Conservation (phyloP, 2,888 invertebrate species). For the Pandemis heparana region DNA sequence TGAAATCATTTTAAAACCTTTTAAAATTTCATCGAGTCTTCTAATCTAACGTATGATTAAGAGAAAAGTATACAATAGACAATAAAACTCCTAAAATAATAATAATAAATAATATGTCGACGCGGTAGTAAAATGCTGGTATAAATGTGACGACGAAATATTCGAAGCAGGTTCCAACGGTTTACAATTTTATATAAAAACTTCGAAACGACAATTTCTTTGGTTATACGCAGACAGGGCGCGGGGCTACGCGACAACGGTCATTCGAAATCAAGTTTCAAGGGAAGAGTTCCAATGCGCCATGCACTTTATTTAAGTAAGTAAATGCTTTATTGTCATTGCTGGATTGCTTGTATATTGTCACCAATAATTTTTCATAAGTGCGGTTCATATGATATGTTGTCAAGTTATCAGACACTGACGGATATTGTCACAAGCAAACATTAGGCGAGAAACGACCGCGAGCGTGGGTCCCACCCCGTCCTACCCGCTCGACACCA, state of each 20-base stretch:
- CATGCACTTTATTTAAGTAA: too few species aligned
- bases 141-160: conserved; percentile 20
- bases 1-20: conserved; percentile 43
- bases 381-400: too few species aligned
- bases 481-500: conserved; percentile 51
- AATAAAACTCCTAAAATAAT: conserved; percentile 31
- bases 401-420: not conserved
- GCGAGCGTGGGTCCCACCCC: not conserved
- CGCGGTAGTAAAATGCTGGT: conserved; percentile 29
- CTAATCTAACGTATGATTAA: conserved; percentile 31
- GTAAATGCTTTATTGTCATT: too few species aligned
- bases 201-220: conserved; percentile 53
- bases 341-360: too few species aligned
- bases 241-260: not conserved
- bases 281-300: too few species aligned
- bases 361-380: too few species aligned
- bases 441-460: not conserved
- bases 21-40: conserved; percentile 26
- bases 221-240: conserved; percentile 60
- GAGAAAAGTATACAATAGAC: conserved; percentile 37
- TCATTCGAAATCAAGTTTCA: not conserved
- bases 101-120: conserved; percentile 37
- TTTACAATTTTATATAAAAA: conserved; percentile 50
- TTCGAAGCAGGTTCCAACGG: conserved; percentile 51
- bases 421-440: too few species aligned